Evolutionary conservation across 2,888 invertebrate species (phyloP), one percentile per base, ranked within the genome.

Genomic region (Phyto melanocephala): DNA sequence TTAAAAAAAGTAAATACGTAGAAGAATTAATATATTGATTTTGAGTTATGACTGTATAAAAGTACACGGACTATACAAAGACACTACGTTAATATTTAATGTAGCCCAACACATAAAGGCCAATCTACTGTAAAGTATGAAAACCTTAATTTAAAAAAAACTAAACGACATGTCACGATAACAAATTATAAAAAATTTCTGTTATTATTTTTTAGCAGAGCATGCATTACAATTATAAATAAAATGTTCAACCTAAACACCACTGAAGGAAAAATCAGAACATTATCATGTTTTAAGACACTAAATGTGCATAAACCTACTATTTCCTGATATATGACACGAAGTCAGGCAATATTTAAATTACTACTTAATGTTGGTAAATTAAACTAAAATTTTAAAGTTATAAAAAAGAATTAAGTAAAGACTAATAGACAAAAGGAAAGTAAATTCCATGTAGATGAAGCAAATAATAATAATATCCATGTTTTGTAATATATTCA

Each of bases 291-390:
- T 68, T 60, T 52, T 11, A 37, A 63, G 54, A 74, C 56, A 63
- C 10, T 35, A 33, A 33, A 37, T 33, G 33, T 17, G 11, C 28
- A 33, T 11, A 24, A 13, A 74, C 63, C 5, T n/a, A n/a, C 22
- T 35, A 24, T 42, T 33, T 42, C 7, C 45, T 63, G 74, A 52
- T 50, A 28, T 40, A 72, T 72, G 15, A 52, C 56, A 13, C 33
- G 15, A 22, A 54, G 63, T 54, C 74, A 74, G 63, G 65, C 74
- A 47, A 74, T 56, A 56, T 63, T 65, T 35, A 74, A 56, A 74
- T 74, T 63, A n/a, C 10, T 56, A 45, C 42, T 45, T 56, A 74
- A 74, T 65, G 54, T 56, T 74, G 8, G 56, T 45, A 63, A 56
- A 65, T 56, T 63, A 65, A 54, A 56, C 42, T 54, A 74, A 45